Conservation (phyloP, 2,797 vertebrate species). For the Parotocinclus haroldoi region DNA sequence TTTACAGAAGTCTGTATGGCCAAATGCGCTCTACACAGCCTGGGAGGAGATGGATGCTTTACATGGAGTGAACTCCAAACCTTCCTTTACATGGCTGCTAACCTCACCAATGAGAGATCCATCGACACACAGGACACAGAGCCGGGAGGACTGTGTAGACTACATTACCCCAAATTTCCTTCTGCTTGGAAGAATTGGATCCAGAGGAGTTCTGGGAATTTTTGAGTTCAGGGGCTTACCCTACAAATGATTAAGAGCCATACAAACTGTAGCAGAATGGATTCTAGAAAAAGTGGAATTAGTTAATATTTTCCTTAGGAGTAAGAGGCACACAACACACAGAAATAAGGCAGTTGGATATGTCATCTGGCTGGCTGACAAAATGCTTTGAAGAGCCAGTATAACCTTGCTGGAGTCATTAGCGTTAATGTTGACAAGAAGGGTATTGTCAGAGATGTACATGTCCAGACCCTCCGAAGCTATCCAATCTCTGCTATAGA, state of each 20-base stretch:
- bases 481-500: constrained; percentile 9
- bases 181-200: constrained; percentile 14
- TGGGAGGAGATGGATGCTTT: constrained; percentile 14
- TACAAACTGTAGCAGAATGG: neutral
- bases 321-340: neutral
- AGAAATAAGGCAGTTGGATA: neutral
- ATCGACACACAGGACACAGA: constrained; percentile 31
- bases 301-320: constrained; percentile 1
- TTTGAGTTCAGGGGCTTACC: constrained; percentile 9
- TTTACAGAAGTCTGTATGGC: neutral
- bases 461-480: neutral
- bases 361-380: neutral
- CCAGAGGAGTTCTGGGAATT: neutral
- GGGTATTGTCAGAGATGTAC: neutral
- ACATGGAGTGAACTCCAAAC: constrained; percentile 33
- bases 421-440: constrained; percentile 2
- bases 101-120: constrained; percentile 4
- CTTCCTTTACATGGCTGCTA: constrained; percentile 13
- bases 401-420: neutral
- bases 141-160: constrained; percentile 19
- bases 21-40: neutral
- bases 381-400: neutral
- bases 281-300: constrained; percentile 1
- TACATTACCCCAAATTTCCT: constrained; percentile 26
- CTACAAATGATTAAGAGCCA: constrained; percentile 1